These are phyloP conservation scores for Coelogynopora nodosa DNA, from an alignment of 2,888 invertebrate species.

Conservation along the genomic window DNA sequence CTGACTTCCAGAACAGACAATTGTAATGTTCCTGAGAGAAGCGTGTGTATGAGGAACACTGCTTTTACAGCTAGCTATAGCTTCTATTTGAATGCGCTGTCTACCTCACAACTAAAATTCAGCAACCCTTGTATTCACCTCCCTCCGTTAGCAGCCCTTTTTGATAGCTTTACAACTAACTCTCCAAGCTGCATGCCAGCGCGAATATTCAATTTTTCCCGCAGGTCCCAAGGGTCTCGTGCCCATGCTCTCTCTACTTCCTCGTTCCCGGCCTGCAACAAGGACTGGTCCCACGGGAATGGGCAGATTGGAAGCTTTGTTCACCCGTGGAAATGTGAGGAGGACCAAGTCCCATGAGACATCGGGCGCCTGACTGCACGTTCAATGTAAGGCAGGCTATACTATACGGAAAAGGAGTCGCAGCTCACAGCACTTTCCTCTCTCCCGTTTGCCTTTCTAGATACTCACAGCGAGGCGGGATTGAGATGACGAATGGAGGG, in stretches of 20 bases:
- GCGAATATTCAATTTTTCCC: constrained; percentile 20
- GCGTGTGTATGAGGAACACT: neutral
- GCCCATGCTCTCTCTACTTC: neutral
- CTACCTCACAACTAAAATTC: no score
- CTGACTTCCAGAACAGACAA: neutral
- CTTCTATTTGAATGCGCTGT: no score
- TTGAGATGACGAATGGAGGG: neutral
- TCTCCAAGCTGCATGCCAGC: neutral
- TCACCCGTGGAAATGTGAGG: constrained; percentile 31
- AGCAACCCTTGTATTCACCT: neutral
- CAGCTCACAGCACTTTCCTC: neutral
- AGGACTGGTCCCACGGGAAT: neutral
- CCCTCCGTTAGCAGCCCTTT: constrained; percentile 24
- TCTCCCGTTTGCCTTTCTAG: neutral
- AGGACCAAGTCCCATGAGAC: constrained; percentile 23
- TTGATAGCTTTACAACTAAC: constrained; percentile 22
- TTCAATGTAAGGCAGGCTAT: neutral
- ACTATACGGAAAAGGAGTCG: neutral
- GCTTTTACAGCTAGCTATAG: neutral
- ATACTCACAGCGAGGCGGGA: neutral
- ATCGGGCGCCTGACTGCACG: constrained; percentile 1
- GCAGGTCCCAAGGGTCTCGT: neutral
- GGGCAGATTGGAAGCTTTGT: constrained; percentile 31
- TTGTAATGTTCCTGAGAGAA: neutral
- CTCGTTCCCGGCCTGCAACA: constrained; percentile 19